Base-by-base conservation (phyloP, 1,140 invertebrate species). In the Telenomus remus region DNA sequence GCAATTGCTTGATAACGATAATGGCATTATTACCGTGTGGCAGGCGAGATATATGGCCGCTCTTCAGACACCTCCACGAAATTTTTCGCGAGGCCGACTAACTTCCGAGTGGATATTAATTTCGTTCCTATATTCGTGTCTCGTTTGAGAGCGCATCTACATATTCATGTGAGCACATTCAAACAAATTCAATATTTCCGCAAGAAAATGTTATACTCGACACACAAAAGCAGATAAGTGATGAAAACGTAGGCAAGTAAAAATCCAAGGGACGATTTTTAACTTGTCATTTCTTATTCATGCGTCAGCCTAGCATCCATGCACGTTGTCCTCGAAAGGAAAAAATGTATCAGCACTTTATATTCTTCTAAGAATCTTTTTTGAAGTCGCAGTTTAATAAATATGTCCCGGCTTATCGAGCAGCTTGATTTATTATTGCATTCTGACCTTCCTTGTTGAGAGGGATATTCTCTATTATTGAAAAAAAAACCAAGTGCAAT, bases 211-310 rank as follows among this genome's bases (percentile, higher is more conserved):
- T 74, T 44, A 55, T 63, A 56, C 50, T 54, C 46, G 59, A 69
- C 59, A 64, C 34, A 57, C 64, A 59, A 57, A 33, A 27, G 19
- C 49, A 57, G 72, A 76, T 76, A 69, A 69, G 54, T 69, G 65
- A 64, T 65, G 59, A 76, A 76, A 49, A 69, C 72, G 59, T 55
- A 10, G 43, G 65, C 64, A 65, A 76, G 64, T 76, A 76, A 69
- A 27, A 76, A 76, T 65, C 56, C 70, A 61, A 66, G 60, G 59
- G 60, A 39, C 59, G 69, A 64, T 76, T 76, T 69, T 76, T 63
- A 44, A 42, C 48, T 49, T 66, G 37, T n/a, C 55, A 69, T 75
- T 55, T 60, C 42, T 69, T 76, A 76, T 76, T 76, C 72, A 69
- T 60, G 33, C 47, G 44, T 37, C 19, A 27, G 27, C 44, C 35